Base-by-base conservation (phyloP, 2,113 vertebrate genomes). In the Myanophis thanlyinensis region DNA sequence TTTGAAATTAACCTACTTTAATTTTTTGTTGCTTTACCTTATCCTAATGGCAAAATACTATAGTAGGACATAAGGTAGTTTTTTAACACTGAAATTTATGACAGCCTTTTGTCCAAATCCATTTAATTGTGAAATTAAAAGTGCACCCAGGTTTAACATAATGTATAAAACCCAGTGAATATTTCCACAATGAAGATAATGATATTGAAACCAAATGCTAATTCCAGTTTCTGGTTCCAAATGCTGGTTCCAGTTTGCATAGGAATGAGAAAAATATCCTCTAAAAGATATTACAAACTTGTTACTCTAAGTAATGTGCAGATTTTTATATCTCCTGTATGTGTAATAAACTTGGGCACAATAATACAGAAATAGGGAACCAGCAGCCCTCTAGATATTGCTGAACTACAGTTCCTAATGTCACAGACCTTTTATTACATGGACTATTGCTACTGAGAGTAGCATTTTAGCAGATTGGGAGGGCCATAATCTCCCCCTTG, bases 1-100 rank as follows among this genome's bases (percentile, higher is more conserved):
- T 89, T 85, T 95, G 54, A 51, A 80, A 49, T 35, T 80, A 95
- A 25, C 52, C 51, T 49, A 91, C 51, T 91, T 92, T 54, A 35
- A 84, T 93, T 91, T 90, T 86, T 52, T 73, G 0, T 1, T 53
- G 49, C 40, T 91, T 95, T 93, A 94, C 59, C 90, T 5, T 80
- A 27, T 90, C 13, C 2, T 1, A 9, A 89, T 51, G 51, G 80
- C 54, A 59, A 92, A 56, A 30, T 47, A 80, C 67, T 40, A 80
- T 40, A 80, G 35, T 80, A 80, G 15, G 6, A 40, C 15, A 80
- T 9, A 80, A 80, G 30, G 18, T 80, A 20, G 6, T 80, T 80
- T 80, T 80, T 22, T 80, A 80, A 80, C 18, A 80, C 18, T 40
- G 15, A 18, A 18, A 80, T 40, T 80, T 80, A 80, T 9, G 35